Evolutionary conservation across 2,797 vertebrate species (phyloP).

Genomic region (Rhinophrynus dorsalis): DNA sequence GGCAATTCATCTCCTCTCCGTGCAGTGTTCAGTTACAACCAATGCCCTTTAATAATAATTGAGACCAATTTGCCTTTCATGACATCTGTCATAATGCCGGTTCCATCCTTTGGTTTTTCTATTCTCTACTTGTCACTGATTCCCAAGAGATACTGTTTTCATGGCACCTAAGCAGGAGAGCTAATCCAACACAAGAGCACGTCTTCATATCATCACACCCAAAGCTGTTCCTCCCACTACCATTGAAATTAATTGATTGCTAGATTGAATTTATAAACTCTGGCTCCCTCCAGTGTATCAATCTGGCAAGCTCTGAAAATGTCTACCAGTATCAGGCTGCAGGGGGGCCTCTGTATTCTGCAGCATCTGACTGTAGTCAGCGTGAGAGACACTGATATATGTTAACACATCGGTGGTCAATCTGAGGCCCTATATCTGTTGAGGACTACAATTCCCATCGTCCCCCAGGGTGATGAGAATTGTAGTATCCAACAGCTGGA

Average conservation of each 20-base stretch:
- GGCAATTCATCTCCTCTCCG: neutral
- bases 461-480: too few relatives aligned
- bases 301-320: neutral
- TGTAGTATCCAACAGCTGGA: too few relatives aligned
- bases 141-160: slow-evolving; percentile 3
- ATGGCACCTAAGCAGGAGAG: neutral
- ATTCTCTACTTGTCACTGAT: neutral
- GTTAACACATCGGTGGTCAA: too few relatives aligned
- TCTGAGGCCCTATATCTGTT: too few relatives aligned
- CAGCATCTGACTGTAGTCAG: neutral
- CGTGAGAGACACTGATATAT: too few relatives aligned
- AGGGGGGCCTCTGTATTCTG: neutral
- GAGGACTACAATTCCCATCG: too few relatives aligned
- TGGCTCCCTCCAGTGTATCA: slow-evolving; percentile 17
- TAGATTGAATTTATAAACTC: neutral
- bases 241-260: neutral
- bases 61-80: neutral
- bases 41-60: slow-evolving; percentile 1
- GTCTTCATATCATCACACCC: slow-evolving; percentile 22
- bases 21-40: neutral
- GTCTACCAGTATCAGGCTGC: neutral
- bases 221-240: slow-evolving; percentile 15
- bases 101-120: too few relatives aligned
- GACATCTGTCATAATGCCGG: neutral
- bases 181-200: neutral